phyloP scores from a whole-genome alignment of 1,140 invertebrate species.

The Drosophila teissieri region DNA sequence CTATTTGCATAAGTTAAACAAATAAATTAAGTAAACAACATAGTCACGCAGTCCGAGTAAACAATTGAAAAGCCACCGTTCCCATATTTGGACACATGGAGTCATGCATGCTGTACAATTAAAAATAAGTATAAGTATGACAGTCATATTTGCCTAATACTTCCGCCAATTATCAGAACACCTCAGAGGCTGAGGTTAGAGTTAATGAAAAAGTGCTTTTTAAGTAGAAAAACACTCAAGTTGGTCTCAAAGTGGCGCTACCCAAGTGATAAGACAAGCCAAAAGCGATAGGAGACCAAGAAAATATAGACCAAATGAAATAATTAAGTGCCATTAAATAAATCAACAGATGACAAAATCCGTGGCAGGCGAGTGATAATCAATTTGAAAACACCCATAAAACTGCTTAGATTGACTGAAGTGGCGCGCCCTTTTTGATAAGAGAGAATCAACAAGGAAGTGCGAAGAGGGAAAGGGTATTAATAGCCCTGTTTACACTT shows the following conservation, averaged over 20 bases:
- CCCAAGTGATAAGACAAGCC: constrained; percentile 5
- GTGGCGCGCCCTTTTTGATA: constrained; percentile 23
- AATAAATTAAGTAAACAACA: background rate
- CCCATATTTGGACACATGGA: background rate
- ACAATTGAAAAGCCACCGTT: constrained; percentile 8
- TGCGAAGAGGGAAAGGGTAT: background rate
- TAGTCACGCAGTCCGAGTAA: constrained; percentile 3
- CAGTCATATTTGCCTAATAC: background rate
- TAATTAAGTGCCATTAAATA: constrained; percentile 5
- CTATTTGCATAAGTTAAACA: background rate
- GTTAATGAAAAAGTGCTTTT: constrained; percentile 3
- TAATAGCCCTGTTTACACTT: constrained; percentile 15
- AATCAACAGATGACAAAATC: constrained; percentile 14
- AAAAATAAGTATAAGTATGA: constrained; percentile 8
- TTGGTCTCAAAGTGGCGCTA: constrained; percentile 6
- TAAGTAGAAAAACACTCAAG: constrained; percentile 3
- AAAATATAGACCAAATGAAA: background rate
- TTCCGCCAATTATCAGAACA: constrained; percentile 14
- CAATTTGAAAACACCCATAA: constrained; percentile 3
- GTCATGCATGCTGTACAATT: constrained; percentile 9
- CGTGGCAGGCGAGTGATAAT: background rate
- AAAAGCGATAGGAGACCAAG: background rate
- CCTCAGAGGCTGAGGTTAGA: no score
- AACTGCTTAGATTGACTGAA: background rate
- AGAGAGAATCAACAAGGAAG: background rate